These are phyloP conservation scores for Irena cyanogastra DNA, from an alignment of 2,113 vertebrate species.

Conservation along the genomic window DNA sequence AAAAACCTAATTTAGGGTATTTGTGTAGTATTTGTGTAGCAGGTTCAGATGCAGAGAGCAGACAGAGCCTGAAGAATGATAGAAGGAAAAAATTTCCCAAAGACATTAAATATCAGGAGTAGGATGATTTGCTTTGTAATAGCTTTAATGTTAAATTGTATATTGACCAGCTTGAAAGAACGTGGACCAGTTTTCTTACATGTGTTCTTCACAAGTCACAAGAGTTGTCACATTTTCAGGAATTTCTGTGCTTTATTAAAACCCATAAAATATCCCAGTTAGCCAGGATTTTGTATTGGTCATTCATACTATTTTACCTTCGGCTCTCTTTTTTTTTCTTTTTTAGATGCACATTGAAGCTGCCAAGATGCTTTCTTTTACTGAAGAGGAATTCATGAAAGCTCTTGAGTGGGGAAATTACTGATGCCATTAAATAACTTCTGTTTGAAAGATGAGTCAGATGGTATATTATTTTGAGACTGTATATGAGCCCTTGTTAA, in stretches of 20 bases:
- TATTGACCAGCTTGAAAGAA: not conserved
- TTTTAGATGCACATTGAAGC: slow-evolving; percentile 95
- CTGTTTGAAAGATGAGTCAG: not conserved
- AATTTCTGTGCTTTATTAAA: not conserved
- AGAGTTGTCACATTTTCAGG: not conserved
- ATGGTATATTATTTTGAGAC: not conserved
- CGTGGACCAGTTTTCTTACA: accelerated
- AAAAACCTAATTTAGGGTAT: not conserved
- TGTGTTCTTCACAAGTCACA: not conserved
- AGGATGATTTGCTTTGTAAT: not conserved
- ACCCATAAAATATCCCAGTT: not conserved
- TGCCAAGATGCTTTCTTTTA: slow-evolving; percentile 92
- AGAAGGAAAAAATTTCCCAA: not conserved
- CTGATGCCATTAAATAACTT: slow-evolving; percentile 20
- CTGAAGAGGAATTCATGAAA: slow-evolving; percentile 95
- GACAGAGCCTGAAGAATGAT: not conserved
- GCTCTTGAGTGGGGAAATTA: slow-evolving; percentile 87
- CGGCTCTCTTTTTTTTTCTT: not conserved
- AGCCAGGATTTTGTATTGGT: not conserved
- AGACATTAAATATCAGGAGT: not conserved
- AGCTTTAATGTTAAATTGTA: not conserved
- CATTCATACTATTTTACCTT: not conserved
- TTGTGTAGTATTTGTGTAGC: not conserved
- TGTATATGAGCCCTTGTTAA: not conserved
- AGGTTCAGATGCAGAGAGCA: not conserved